phyloP scores from a whole-genome alignment of 92 coral and sea anemone species.

The Palythoa heliodiscus region DNA sequence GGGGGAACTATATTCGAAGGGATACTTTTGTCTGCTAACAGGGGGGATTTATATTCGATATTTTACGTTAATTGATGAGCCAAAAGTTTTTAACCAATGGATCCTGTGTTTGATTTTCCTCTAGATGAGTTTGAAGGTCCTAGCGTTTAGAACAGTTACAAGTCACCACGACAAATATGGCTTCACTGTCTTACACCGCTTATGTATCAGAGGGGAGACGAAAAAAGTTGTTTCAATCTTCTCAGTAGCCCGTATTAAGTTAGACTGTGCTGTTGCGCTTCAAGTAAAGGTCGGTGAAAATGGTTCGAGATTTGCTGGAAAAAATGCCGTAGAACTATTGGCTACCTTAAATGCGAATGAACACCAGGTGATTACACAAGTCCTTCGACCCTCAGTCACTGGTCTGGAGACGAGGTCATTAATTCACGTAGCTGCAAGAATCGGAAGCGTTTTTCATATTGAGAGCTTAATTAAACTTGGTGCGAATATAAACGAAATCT shows the following conservation, averaged over 20 bases:
- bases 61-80: no score
- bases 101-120: not conserved
- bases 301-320: constrained; percentile 39
- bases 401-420: constrained; percentile 35
- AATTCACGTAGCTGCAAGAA: constrained; percentile 33
- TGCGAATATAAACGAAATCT: constrained; percentile 34
- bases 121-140: constrained; percentile 40
- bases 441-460: constrained; percentile 22
- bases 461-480: constrained; percentile 38
- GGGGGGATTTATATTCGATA: no score
- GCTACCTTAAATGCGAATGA: constrained; percentile 4
- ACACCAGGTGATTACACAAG: constrained; percentile 25
- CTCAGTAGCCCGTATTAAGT: not conserved
- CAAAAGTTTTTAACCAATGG: not conserved
- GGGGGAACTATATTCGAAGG: no score
- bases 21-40: no score
- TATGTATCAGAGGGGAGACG: constrained; percentile 38
- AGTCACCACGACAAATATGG: constrained; percentile 30
- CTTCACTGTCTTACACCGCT: constrained; percentile 25
- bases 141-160: constrained; percentile 35
- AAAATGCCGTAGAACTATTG: constrained; percentile 34
- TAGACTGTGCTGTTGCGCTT: constrained; percentile 30
- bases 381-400: constrained; percentile 42
- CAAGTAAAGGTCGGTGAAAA: constrained; percentile 30
- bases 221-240: constrained; percentile 7